Evolutionary conservation across 2,888 invertebrate genomes (phyloP).

Genomic region (Ramazzottius varieornatus): DNA sequence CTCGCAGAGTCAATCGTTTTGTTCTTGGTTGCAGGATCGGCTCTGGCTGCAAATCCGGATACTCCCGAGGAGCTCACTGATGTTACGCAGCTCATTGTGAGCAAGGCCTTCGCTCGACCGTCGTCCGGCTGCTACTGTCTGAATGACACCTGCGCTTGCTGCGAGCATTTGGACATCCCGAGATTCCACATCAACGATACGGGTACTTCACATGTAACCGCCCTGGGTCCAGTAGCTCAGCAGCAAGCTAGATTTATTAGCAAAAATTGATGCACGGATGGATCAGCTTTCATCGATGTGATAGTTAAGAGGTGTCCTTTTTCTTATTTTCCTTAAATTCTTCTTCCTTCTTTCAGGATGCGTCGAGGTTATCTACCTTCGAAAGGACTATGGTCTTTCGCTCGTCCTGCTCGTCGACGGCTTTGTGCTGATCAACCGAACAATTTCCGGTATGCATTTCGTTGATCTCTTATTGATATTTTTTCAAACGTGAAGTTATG

Average conservation of each 20-base stretch:
- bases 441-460: neutral
- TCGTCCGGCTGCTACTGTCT: conserved; percentile 15
- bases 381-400: neutral
- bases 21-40: too few species aligned
- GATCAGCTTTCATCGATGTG: neutral
- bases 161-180: conserved; percentile 13
- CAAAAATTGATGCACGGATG: neutral
- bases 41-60: too few species aligned
- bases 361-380: neutral
- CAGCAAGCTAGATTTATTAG: neutral
- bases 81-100: too few species aligned
- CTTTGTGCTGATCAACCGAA: neutral
- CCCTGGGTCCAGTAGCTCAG: neutral
- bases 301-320: neutral
- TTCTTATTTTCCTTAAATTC: neutral
- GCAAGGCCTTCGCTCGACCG: too few species aligned
- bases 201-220: too few species aligned
- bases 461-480: neutral
- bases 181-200: conserved; percentile 12
- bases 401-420: neutral
- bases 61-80: too few species aligned
- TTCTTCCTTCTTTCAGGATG: neutral
- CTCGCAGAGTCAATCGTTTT: too few species aligned
- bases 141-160: conserved; percentile 16
- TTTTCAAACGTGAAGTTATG: neutral